These are phyloP conservation scores for Wiebesia pumilae DNA, from an alignment of 1,140 invertebrate species.

Conservation along the genomic window DNA sequence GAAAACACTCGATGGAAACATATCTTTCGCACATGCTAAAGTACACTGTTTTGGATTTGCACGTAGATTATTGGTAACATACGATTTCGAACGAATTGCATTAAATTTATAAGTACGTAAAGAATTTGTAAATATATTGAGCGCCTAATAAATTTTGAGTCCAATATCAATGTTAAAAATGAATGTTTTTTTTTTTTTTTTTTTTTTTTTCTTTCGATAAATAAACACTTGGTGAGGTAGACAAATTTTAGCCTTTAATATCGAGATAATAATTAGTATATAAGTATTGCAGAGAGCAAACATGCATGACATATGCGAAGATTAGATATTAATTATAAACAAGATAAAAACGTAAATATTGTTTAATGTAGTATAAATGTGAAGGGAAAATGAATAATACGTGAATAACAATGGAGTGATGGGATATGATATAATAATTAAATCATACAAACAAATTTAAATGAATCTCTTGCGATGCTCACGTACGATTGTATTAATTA, in stretches of 20 bases:
- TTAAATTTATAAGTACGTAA: slow-evolving; percentile 2
- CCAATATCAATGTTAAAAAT: background rate
- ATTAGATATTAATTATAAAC: slow-evolving; percentile 27
- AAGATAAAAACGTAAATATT: slow-evolving; percentile 43
- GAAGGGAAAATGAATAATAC: slow-evolving; percentile 11
- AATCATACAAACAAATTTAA: slow-evolving; percentile 12
- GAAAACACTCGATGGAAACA: background rate
- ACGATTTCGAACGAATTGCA: background rate
- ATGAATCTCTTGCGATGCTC: slow-evolving; percentile 33
- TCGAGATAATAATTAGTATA: slow-evolving; percentile 74
- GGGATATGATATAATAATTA: background rate
- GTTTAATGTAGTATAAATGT: slow-evolving; percentile 36
- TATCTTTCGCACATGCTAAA: background rate
- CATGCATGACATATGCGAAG: slow-evolving; percentile 14
- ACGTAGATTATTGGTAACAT: background rate
- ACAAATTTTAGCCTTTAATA: slow-evolving; percentile 58
- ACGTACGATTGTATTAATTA: slow-evolving; percentile 20
- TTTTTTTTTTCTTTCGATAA: too few species aligned
- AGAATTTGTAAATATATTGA: slow-evolving; percentile 41
- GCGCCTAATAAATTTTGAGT: background rate
- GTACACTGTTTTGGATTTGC: background rate
- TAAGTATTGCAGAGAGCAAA: slow-evolving; percentile 64
- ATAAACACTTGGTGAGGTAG: slow-evolving; percentile 35
- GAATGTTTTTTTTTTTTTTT: slow-evolving; percentile 20
- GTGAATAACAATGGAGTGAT: background rate